Evolutionary conservation across 2,888 invertebrate genomes (phyloP), one percentile per base, ranked within the genome.

Genomic region (Orthosia incerta): DNA sequence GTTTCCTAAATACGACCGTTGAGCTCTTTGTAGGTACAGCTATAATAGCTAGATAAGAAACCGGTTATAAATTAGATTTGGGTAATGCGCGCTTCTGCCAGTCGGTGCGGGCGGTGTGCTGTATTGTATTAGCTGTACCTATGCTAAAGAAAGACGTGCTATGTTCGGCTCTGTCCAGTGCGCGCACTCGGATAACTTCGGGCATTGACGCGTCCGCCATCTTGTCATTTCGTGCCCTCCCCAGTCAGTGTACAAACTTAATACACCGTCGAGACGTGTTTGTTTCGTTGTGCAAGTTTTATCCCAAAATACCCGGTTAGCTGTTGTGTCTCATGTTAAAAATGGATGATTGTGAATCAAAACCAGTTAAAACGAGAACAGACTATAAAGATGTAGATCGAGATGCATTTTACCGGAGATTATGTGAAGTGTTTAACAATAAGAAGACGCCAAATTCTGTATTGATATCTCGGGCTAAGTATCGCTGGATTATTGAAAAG

Each of bases 341-440:
- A 65, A 80, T 78, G 74, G 59, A 48, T 31, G 66, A 77, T 55
- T 63, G 70, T 61, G 72, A 63, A 64, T 61, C 72, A 55, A 73
- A 55, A 72, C n/a, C 20, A 66, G 23, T 9, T 7, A 67, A 50
- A 71, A 48, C 13, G 23, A 46, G 16, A 20, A 48, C 55, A 31
- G n/a, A n/a, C 9, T 74, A 45, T 66, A 71, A 75, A 20, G 86
- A 84, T 51, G 90, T 91, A 0, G 87, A 91, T 68, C 89, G 87
- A 74, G 89, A 89, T 4, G 90, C 90, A 71, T 94, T 91, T 86
- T 88, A 88, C 73, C 83, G 79, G 62, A 85, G 84, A 87, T 86
- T 93, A 64, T 77, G 86, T 61, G 87, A 90, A 84, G 72, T 89
- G 31, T 80, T 88, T 26, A 79, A 82, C 16, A 91, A 89, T 73